Conservation (phyloP, 1,140 invertebrate genomes). For the Coelopa frigida region DNA sequence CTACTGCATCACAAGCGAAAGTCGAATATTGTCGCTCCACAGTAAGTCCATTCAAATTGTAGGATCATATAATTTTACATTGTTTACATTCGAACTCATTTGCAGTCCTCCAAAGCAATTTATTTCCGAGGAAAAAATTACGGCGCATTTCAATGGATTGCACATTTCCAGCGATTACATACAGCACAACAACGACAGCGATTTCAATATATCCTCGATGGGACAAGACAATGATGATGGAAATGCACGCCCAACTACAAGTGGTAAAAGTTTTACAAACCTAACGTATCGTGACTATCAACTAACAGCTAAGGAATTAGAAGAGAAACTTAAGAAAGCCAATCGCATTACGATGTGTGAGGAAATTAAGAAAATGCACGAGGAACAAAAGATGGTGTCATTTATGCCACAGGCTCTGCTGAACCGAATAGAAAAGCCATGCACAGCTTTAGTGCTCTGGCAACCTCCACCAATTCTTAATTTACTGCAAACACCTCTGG, state of each 20-base stretch:
- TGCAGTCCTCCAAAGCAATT: slow-evolving; percentile 59
- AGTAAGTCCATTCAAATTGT: slow-evolving; percentile 11
- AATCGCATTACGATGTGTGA: slow-evolving; percentile 59
- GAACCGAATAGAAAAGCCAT: slow-evolving; percentile 55
- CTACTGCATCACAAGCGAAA: slow-evolving; percentile 15
- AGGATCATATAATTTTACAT: not conserved
- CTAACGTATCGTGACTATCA: slow-evolving; percentile 22
- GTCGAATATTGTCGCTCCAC: slow-evolving; percentile 1
- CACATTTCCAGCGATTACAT: slow-evolving; percentile 56
- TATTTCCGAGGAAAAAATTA: slow-evolving; percentile 76
- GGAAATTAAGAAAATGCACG: slow-evolving; percentile 57
- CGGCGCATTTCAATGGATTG: slow-evolving; percentile 62
- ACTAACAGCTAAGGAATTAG: slow-evolving; percentile 42
- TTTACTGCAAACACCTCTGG: not conserved
- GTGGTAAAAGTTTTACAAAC: slow-evolving; percentile 16
- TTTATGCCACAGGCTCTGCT: slow-evolving; percentile 32
- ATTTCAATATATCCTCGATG: slow-evolving; percentile 28
- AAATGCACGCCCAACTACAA: slow-evolving; percentile 3
- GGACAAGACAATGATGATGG: not conserved
- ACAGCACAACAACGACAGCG: slow-evolving; percentile 22
- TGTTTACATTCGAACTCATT: not conserved
- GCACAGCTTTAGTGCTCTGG: slow-evolving; percentile 70
- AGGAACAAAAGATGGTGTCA: slow-evolving; percentile 45
- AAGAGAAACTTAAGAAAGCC: slow-evolving; percentile 49
- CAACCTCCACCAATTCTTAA: slow-evolving; percentile 52